Evolutionary conservation across 2,113 vertebrate genomes (phyloP).

Genomic region (Rhynchopsitta pachyrhyncha): DNA sequence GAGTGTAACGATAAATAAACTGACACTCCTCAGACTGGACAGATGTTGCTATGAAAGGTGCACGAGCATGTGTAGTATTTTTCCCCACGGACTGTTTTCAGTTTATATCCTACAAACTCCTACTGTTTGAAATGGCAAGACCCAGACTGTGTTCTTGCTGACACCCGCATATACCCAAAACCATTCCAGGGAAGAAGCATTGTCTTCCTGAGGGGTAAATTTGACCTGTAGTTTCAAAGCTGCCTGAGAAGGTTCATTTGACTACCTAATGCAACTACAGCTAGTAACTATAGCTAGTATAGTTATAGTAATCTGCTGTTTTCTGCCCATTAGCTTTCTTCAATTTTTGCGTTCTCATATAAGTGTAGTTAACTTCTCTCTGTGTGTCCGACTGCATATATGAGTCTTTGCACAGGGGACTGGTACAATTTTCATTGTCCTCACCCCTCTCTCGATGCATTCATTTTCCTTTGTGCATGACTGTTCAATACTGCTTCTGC

Average conservation of each 20-base stretch:
- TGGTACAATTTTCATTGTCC: not conserved
- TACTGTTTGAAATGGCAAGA: not conserved
- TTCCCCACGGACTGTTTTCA: not conserved
- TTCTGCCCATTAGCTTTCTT: not conserved
- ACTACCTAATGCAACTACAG: not conserved
- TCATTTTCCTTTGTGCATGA: accelerated
- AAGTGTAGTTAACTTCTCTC: not conserved
- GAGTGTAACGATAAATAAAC: not conserved
- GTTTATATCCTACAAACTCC: not conserved
- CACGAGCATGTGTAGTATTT: not conserved
- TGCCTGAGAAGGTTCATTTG: not conserved
- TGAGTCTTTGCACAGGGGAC: not conserved
- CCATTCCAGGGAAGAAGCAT: not conserved
- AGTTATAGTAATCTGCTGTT: not conserved
- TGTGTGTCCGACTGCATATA: not conserved
- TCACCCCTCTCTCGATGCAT: not conserved
- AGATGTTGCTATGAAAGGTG: not conserved
- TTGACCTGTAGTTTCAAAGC: not conserved
- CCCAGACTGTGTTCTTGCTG: not conserved
- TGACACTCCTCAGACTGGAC: not conserved
- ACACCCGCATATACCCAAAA: not conserved
- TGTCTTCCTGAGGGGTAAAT: not conserved
- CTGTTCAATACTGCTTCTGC: not conserved
- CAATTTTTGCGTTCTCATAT: not conserved
- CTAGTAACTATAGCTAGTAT: not conserved